A percentile compares a stretch with the other conserved stretches of the same genome.
phyloP scores from a whole-genome alignment of 2,113 vertebrate species.

The Gracilinanus agilis region DNA sequence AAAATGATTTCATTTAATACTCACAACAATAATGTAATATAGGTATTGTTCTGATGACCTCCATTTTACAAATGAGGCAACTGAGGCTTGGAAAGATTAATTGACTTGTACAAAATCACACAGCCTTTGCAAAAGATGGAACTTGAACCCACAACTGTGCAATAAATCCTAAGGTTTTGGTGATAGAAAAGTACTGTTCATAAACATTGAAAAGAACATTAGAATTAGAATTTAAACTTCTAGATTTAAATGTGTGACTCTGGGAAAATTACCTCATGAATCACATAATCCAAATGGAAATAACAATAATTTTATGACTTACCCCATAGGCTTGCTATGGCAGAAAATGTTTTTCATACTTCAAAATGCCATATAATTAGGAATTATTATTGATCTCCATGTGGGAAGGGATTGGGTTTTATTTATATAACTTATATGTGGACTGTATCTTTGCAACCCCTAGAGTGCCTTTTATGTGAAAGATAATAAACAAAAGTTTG shows the following conservation, averaged over 20 bases:
- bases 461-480: background rate
- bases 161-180: background rate
- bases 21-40: too few species aligned
- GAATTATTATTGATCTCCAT: background rate
- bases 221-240: background rate
- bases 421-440: background rate
- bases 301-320: background rate
- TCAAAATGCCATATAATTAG: background rate
- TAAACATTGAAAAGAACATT: background rate
- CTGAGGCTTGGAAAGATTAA: too few species aligned
- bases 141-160: background rate
- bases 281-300: background rate
- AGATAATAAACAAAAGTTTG: background rate
- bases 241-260: background rate
- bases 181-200: background rate
- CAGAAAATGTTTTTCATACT: background rate
- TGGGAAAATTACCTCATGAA: background rate
- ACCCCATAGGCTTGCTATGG: background rate
- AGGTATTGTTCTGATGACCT: too few species aligned
- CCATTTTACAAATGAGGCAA: too few species aligned
- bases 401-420: background rate
- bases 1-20: too few species aligned
- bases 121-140: background rate
- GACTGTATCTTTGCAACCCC: background rate
- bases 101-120: background rate